Evolutionary conservation across 2,888 invertebrate genomes (phyloP).

Genomic region (Drosophila melanocephala): DNA sequence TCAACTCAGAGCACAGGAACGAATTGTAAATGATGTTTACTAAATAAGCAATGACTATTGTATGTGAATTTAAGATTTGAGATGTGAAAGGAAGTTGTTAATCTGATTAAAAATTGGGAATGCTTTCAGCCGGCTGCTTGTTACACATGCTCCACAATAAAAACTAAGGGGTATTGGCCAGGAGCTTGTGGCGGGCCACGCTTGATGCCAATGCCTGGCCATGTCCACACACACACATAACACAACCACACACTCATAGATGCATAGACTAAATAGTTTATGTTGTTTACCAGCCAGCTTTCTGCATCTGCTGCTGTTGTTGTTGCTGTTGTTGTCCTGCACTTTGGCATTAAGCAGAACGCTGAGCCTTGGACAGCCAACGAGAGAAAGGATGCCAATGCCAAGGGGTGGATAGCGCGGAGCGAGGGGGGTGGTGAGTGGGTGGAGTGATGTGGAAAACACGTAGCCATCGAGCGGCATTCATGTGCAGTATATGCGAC

Average conservation of each 20-base stretch:
- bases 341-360: constrained; percentile 67
- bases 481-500: constrained; percentile 52
- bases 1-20: not conserved
- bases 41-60: not conserved
- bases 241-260: constrained; percentile 3
- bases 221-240: constrained; percentile 24
- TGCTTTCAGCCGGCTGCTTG: constrained; percentile 6
- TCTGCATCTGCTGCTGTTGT: constrained; percentile 27
- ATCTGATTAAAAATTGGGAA: not conserved
- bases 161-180: constrained; percentile 28
- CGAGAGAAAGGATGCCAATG: constrained; percentile 61
- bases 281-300: constrained; percentile 74
- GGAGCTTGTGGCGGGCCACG: constrained; percentile 36
- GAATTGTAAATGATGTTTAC: not conserved
- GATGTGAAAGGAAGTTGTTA: not conserved
- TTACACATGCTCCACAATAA: not conserved
- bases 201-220: constrained; percentile 42
- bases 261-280: constrained; percentile 78
- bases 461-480: constrained; percentile 62
- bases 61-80: not conserved
- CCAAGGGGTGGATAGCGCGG: constrained; percentile 27
- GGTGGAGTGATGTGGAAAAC: constrained; percentile 31
- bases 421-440: not conserved
- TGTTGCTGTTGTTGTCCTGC: constrained; percentile 45
- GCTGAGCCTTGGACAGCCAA: constrained; percentile 46